Percentiles rank a stretch among this genome's conserved stretches.
These are phyloP conservation scores for Epiblema foenella DNA, from an alignment of 2,888 invertebrate species.

Conservation along the genomic window DNA sequence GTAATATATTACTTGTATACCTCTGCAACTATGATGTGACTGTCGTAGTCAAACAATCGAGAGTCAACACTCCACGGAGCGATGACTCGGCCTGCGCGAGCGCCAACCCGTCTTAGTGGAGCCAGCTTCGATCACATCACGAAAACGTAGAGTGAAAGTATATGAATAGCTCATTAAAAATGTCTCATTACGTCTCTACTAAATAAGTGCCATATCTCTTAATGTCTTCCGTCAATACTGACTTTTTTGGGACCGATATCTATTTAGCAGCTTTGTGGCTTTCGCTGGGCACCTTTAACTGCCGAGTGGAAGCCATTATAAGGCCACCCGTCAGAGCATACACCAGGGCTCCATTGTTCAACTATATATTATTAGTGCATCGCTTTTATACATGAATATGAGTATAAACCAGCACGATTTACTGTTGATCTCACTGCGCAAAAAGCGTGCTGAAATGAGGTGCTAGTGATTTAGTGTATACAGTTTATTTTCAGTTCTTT, in stretches of 20 bases:
- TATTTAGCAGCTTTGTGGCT: too few relatives aligned
- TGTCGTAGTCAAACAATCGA: slow-evolving; percentile 76
- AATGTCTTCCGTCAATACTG: too few relatives aligned
- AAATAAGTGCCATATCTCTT: too few relatives aligned
- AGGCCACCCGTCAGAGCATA: too few relatives aligned
- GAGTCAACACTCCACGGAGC: slow-evolving; percentile 80
- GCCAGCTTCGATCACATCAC: slow-evolving; percentile 8
- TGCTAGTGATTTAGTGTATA: too few relatives aligned
- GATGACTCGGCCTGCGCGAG: slow-evolving; percentile 67
- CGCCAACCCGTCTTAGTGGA: slow-evolving; percentile 46
- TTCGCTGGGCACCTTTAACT: too few relatives aligned
- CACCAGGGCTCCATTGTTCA: not conserved
- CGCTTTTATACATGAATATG: not conserved
- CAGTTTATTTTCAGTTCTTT: too few relatives aligned
- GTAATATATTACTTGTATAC: slow-evolving; percentile 40
- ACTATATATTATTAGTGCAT: not conserved
- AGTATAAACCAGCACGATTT: not conserved
- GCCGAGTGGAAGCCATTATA: too few relatives aligned
- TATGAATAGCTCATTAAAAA: not conserved
- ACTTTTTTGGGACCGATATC: too few relatives aligned
- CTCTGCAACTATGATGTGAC: slow-evolving; percentile 75
- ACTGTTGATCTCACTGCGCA: not conserved
- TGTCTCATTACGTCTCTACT: not conserved
- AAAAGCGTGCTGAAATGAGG: not conserved
- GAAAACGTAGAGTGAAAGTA: not conserved